These are phyloP conservation scores for Melanotaenia nigrans DNA, from an alignment of 2,797 vertebrate genomes.

Conservation along the genomic window DNA sequence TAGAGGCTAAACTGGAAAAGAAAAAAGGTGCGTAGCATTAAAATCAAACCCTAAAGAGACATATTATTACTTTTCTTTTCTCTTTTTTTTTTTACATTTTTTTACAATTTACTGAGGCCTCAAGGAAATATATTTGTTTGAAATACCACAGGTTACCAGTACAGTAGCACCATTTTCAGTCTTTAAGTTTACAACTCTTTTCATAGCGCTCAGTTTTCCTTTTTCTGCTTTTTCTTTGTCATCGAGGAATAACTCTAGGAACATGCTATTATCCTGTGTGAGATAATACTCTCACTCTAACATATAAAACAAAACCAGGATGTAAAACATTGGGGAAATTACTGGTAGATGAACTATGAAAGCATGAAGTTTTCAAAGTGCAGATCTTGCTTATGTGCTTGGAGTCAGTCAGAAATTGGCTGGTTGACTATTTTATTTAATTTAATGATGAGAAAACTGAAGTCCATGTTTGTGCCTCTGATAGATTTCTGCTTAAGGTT, in stretches of 20 bases:
- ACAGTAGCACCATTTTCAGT: background rate
- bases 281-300: background rate
- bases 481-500: too few species aligned
- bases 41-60: background rate
- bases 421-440: too few species aligned
- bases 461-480: too few species aligned
- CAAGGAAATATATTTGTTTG: background rate
- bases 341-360: background rate
- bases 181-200: background rate
- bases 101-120: background rate
- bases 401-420: too few species aligned
- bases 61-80: background rate
- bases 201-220: background rate
- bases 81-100: background rate
- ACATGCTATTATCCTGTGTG: too few species aligned
- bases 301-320: background rate
- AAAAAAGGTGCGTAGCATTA: conserved; percentile 87
- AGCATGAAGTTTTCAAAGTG: too few species aligned
- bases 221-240: background rate
- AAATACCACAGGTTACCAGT: background rate
- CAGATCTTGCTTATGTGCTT: too few species aligned
- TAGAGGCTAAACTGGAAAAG: conserved; percentile 91
- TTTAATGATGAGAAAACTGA: too few species aligned
- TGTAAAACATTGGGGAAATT: background rate
- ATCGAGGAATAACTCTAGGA: background rate